A percentile compares a stretch with the other conserved stretches of the same genome.
phyloP scores from a whole-genome alignment of 2,797 vertebrate genomes.

The Tamandua tetradactyla region DNA sequence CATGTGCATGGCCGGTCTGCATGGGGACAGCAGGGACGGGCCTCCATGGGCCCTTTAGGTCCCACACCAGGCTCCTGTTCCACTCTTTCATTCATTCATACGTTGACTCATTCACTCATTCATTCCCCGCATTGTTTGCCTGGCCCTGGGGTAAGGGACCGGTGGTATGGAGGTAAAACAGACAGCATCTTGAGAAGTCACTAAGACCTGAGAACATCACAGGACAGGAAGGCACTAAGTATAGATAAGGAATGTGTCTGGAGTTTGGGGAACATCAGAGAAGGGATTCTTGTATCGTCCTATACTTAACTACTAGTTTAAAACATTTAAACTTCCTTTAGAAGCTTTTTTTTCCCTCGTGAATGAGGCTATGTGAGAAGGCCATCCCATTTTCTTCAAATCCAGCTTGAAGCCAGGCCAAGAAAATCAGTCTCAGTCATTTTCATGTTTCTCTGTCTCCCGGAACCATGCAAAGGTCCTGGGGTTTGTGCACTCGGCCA shows the following conservation, averaged over 20 bases:
- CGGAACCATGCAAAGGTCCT: not conserved
- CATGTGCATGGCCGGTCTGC: not conserved
- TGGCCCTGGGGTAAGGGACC: slow-evolving; percentile 29
- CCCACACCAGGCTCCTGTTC: not conserved
- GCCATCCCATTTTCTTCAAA: not conserved
- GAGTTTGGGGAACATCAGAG: not conserved
- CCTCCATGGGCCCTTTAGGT: not conserved
- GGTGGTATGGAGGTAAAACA: slow-evolving; percentile 11
- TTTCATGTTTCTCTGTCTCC: not conserved
- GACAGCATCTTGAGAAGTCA: not conserved
- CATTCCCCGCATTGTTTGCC: not conserved
- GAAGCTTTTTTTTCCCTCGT: not conserved
- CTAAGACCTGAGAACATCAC: not conserved
- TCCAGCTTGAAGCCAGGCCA: not conserved
- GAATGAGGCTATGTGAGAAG: not conserved
- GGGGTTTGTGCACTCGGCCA: not conserved
- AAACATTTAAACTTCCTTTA: slow-evolving; percentile 48
- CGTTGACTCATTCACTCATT: not conserved
- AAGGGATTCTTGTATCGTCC: slow-evolving; percentile 24
- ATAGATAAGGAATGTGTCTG: slow-evolving; percentile 8
- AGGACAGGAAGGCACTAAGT: slow-evolving; percentile 40
- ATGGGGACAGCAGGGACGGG: not conserved
- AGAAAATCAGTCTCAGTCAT: not conserved
- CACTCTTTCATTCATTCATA: not conserved
- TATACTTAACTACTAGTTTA: slow-evolving; percentile 17